Base-by-base conservation (phyloP, 2,797 vertebrate genomes). In the Gymnopithys bicolor region DNA sequence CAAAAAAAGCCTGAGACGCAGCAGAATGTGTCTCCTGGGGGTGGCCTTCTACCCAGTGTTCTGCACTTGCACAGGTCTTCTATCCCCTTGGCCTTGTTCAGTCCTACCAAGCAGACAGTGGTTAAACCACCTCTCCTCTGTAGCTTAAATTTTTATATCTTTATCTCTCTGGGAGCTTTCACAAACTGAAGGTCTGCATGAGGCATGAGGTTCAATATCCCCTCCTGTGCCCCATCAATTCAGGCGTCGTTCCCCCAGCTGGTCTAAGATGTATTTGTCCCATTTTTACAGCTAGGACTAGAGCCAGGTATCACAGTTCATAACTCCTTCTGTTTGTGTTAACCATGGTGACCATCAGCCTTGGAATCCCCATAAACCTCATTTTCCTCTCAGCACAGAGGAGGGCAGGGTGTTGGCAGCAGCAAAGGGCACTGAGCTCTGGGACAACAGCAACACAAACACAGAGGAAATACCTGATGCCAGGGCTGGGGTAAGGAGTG, bases 171-270 rank as follows among this genome's bases (percentile, higher is more conserved):
- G 7, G 1, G 33, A 41, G 55, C 5, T 81, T 78, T 78, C 41
- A 45, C 25, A 79, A 87, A 59, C 5, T 43, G 49, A 55, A 74
- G 45, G 83, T 85, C 64, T 70, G 48, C 48, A 7, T 15, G 59
- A 92, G 5, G 27, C 52, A 12, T 21, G 62, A 85, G 24, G 48
- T 71, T 84, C 77, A 46, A 33, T 6, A 6, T 32, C 60, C 17
- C 46, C 58, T 43, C 49, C 37, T 63, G 10, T 27, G 33, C 63
- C 51, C 15, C 43, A 51, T 21, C 58, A 41, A 19, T 48, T 90
- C 46, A 22, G 52, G 23, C 0, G 0, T 49, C 3, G 0, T 62
- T 70, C 68, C 37, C 60, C 45, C 27, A 43, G 49, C 5, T 75
- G 35, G 43, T 69, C 64, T 51, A 49, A 80, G 46, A n/a, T 9